phyloP scores from a whole-genome alignment of 2,888 invertebrate genomes.

The Scaptomyza flava region DNA sequence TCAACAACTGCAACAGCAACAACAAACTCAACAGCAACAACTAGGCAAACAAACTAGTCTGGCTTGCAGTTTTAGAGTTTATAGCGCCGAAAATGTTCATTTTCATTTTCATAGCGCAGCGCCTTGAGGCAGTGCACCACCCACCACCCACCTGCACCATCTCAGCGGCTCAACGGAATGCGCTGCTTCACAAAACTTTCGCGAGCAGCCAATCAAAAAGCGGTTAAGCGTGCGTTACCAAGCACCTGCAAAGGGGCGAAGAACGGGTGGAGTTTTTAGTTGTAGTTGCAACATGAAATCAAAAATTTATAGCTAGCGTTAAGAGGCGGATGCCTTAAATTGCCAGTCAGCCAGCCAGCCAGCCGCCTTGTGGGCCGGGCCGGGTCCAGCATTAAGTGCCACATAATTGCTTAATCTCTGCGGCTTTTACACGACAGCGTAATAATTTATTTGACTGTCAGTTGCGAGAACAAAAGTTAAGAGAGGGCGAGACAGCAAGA shows the following conservation, averaged over 20 bases:
- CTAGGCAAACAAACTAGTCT: constrained; percentile 61
- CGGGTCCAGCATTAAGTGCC: constrained; percentile 77
- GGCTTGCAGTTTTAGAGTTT: constrained; percentile 50
- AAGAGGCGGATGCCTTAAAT: constrained; percentile 50
- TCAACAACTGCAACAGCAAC: constrained; percentile 28
- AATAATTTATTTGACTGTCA: constrained; percentile 80
- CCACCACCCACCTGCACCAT: constrained; percentile 22
- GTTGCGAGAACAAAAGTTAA: constrained; percentile 44
- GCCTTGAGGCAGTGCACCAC: constrained; percentile 15
- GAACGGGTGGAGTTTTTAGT: constrained; percentile 2
- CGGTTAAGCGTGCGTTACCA: constrained; percentile 57
- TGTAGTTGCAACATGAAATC: constrained; percentile 47
- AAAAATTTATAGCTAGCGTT: constrained; percentile 61
- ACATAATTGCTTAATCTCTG: constrained; percentile 81
- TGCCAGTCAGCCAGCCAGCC: constrained; percentile 7
- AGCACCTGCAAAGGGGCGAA: constrained; percentile 24
- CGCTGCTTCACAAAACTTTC: constrained; percentile 48
- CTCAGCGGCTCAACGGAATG: constrained; percentile 8
- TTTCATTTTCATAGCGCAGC: constrained; percentile 39
- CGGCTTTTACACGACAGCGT: constrained; percentile 79
- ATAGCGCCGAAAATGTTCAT: constrained; percentile 56
- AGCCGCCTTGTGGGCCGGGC: constrained; percentile 28
- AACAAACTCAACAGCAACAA: constrained; percentile 20
- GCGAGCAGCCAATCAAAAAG: constrained; percentile 69
- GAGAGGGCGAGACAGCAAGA: constrained; percentile 3